Base-by-base conservation (phyloP, 2,113 vertebrate genomes). In the Mustela lutreola region DNA sequence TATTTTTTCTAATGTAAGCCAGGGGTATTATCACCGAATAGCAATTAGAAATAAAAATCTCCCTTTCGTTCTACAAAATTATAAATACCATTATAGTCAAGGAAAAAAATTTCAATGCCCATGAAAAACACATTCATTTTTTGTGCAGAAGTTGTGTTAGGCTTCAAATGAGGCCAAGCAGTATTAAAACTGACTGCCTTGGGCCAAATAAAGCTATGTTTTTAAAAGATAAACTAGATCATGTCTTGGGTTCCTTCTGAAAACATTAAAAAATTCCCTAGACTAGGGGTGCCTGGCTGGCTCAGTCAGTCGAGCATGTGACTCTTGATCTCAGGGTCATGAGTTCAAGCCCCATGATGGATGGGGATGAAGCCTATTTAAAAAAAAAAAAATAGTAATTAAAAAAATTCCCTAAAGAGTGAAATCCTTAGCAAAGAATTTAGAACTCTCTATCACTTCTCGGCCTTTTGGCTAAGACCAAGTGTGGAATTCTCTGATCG, bases 401-500 rank as follows among this genome's bases (percentile, higher is more conserved):
- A 45, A 45, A 26, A 75, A 48, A 78, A 48, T 31, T 31, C 42
- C 73, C 42, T 48, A 78, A 93, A 45, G 22, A 33, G 9, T 86
- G 65, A 94, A 91, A 81, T 94, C n/a, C 33, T 93, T 78, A 80
- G 71, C 26, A 42, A 87, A 94, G 58, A 50, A 50, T 76, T 60
- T 62, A 76, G 71, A 85, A 86, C 67, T 36, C 56, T 82, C 58
- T n/a, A 56, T 18, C 53, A 15, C 16, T 56, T 56, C 15, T 56
- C 53, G 2, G 53, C 16, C 53, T 56, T 18, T 56, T 56, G 53
- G 16, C 53, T 6, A 56, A 56, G 16, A 56, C 53, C 53, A 56
- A 56, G 53, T 56, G 53, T 56, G 53, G 16, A 56, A 56, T 56
- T 56, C 53, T 56, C 53, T 15, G 86, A 83, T 62, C 16, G 36